These are phyloP conservation scores for Chrysolina americana DNA, from an alignment of 2,888 invertebrate genomes.

Conservation along the genomic window DNA sequence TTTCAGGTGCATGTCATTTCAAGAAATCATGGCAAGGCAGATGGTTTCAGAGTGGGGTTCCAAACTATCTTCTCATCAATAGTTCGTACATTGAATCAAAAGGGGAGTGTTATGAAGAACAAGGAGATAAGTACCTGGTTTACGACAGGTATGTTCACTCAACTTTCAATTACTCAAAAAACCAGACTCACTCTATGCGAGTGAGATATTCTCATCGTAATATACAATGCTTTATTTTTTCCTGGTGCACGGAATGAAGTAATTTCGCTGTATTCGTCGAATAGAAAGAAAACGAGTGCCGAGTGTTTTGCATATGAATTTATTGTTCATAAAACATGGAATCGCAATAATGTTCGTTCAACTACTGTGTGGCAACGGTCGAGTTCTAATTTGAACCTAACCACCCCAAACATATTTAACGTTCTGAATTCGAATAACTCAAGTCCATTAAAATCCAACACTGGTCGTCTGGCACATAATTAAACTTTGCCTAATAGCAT, in stretches of 20 bases:
- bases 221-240: background rate
- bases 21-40: slow-evolving; percentile 79
- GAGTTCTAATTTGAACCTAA: slow-evolving; percentile 17
- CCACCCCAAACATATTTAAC: slow-evolving; percentile 32
- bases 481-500: slow-evolving; percentile 40
- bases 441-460: slow-evolving; percentile 31
- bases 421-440: slow-evolving; percentile 29
- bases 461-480: slow-evolving; percentile 35
- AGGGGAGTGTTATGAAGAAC: slow-evolving; percentile 78
- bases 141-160: slow-evolving; percentile 73
- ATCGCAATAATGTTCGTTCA: slow-evolving; percentile 5
- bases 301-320: slow-evolving; percentile 8
- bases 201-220: background rate
- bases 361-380: background rate
- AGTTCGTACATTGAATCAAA: slow-evolving; percentile 77
- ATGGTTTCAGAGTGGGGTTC: slow-evolving; percentile 83
- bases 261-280: background rate
- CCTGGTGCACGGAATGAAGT: background rate
- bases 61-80: slow-evolving; percentile 75
- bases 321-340: background rate
- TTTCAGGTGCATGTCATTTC: slow-evolving; percentile 80
- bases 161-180: background rate
- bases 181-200: background rate
- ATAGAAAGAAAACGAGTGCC: background rate
- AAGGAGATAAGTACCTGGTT: slow-evolving; percentile 78